phyloP scores from a whole-genome alignment of 1,140 invertebrate genomes.

The Schlechtendalia chinensis region DNA sequence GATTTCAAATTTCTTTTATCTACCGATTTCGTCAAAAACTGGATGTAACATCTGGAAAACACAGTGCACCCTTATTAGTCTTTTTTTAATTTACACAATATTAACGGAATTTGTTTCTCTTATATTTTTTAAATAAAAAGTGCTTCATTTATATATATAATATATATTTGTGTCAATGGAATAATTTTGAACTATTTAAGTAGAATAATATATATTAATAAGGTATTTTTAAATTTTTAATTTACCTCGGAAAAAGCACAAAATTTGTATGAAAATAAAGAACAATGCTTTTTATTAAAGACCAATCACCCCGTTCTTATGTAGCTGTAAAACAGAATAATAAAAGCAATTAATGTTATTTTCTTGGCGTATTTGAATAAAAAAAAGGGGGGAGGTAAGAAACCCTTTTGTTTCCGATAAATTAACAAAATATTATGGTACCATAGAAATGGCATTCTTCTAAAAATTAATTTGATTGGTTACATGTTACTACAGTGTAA shows the following conservation, averaged over 20 bases:
- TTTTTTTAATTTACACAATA: constrained; percentile 1
- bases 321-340: background rate
- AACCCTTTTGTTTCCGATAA: constrained; percentile 6
- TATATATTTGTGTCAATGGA: background rate
- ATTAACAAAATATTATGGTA: background rate
- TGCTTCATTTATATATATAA: background rate
- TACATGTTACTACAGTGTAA: background rate
- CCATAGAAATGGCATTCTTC: constrained; percentile 7
- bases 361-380: background rate
- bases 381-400: background rate
- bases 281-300: background rate
- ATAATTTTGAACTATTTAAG: background rate
- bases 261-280: background rate
- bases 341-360: constrained; percentile 1
- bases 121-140: background rate
- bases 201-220: background rate
- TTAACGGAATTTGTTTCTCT: constrained; percentile 10
- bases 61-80: background rate
- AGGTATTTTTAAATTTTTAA: background rate
- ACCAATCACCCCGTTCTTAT: background rate
- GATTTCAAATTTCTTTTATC: background rate
- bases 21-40: constrained; percentile 8
- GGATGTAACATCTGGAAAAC: constrained; percentile 10
- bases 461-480: constrained; percentile 9
- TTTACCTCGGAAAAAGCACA: background rate